A percentile compares a stretch with the other conserved stretches of the same genome.
Evolutionary conservation across 2,113 vertebrate species (phyloP).

Genomic region (Charina bottae): DNA sequence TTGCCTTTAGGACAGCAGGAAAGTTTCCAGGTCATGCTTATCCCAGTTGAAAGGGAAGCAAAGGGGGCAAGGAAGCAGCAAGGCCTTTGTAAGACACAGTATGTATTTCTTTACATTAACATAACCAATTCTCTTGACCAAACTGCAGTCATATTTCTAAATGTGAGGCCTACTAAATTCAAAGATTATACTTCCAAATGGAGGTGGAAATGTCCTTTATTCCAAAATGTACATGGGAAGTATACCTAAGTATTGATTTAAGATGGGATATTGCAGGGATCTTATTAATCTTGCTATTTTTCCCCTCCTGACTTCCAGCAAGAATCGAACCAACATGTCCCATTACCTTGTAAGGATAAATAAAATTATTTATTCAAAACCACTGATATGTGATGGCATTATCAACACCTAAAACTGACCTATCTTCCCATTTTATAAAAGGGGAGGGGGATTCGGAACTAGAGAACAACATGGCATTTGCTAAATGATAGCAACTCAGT

Average conservation of each 20-base stretch:
- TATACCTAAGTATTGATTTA: not conserved
- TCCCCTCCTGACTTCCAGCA: not conserved
- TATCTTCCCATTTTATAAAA: not conserved
- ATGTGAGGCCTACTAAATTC: not conserved
- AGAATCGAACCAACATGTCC: not conserved
- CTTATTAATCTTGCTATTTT: not conserved
- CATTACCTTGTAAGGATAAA: not conserved
- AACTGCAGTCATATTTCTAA: not conserved
- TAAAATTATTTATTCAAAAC: conserved; percentile 2
- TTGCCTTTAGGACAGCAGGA: not conserved
- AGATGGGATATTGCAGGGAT: not conserved
- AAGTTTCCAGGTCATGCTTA: not conserved
- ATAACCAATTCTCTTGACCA: not conserved
- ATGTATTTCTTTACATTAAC: not conserved
- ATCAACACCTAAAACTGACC: not conserved
- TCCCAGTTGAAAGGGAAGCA: not conserved
- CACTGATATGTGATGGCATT: not conserved
- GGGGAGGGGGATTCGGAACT: not conserved
- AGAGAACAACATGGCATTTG: not conserved
- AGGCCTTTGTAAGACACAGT: not conserved
- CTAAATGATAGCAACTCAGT: not conserved
- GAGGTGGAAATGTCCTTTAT: not conserved
- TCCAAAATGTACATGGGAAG: not conserved
- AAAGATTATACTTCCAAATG: not conserved
- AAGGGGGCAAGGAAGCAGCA: not conserved